These are phyloP conservation scores for Urosaurus nigricauda DNA, from an alignment of 2,797 vertebrate genomes.

Conservation along the genomic window DNA sequence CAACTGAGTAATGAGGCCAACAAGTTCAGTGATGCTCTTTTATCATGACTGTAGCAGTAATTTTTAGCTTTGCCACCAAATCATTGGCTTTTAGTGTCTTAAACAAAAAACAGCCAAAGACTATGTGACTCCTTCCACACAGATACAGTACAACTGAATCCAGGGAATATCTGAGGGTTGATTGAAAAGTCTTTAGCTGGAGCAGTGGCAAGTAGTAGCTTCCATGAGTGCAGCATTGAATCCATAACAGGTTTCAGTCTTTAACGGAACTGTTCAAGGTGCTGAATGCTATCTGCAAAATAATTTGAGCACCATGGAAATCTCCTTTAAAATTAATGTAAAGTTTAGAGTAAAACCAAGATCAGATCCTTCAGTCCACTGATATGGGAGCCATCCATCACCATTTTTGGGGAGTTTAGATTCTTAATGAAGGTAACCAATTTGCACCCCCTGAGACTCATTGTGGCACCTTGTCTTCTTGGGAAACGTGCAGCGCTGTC, in stretches of 20 bases:
- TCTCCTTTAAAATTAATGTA: too few species aligned
- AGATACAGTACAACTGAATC: background rate
- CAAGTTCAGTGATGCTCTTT: background rate
- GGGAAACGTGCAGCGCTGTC: too few species aligned
- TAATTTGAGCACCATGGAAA: too few species aligned
- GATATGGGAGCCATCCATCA: too few species aligned
- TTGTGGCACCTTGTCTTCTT: background rate
- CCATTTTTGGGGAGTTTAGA: background rate
- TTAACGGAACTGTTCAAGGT: too few species aligned
- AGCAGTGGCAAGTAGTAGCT: too few species aligned
- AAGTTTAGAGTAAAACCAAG: too few species aligned
- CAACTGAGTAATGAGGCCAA: slow-evolving; percentile 22
- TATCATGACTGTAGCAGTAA: background rate
- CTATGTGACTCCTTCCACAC: background rate
- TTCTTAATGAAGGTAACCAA: background rate
- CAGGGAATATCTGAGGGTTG: too few species aligned
- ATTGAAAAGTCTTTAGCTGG: background rate
- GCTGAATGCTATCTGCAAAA: too few species aligned
- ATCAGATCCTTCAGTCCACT: too few species aligned
- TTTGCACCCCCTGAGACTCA: background rate
- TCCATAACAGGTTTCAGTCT: too few species aligned
- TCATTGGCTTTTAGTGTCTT: background rate
- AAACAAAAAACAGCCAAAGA: background rate
- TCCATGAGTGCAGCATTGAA: too few species aligned
- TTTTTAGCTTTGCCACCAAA: background rate